Base-by-base conservation (phyloP, 2,113 vertebrate species). In the Nannospalax galili region DNA sequence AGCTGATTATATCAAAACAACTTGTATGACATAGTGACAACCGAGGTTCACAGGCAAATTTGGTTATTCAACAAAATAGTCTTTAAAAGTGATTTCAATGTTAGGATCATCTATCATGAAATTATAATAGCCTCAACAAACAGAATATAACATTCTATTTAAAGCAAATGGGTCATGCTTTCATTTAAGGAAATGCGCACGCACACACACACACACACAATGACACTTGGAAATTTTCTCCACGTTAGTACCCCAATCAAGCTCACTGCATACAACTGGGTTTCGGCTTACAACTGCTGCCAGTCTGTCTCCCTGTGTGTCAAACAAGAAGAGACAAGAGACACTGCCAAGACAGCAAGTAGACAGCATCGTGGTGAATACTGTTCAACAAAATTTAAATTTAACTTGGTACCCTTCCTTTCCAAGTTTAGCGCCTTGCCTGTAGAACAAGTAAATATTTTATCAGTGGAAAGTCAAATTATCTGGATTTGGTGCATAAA, bases 201-300 rank as follows among this genome's bases (percentile, higher is more conserved):
- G 40, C 24, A 82, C 42, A 77, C 74, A 45, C 73, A 35, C 75
- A 20, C 74, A 97, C 96, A 96, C 97, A 56, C 73, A 96, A 95
- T 91, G 48, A 94, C 32, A 82, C 95, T 93, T 98, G 93, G 45
- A 92, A 96, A 82, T 91, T 93, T 52, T 62, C 97, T 96, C 96
- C 92, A 20, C 92, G 92, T 78, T 40, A 97, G 81, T 85, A 52
- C 92, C 96, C 95, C 24, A 1, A 30, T 79, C 97, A 74, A 95
- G 90, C 87, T 96, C 84, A 14, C 95, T 93, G 97, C 96, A 97
- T 73, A 97, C 98, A 98, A 98, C 82, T 94, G 88, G 96, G 98
- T 98, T 97, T 99, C 98, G 79, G 97, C 97, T 99, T 99, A 98
- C 99, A 84, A 95, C 97, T 96, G 98, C 98, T 98, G 99, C 98